Evolutionary conservation across 2,888 invertebrate genomes (phyloP).

Genomic region (Aspidiotus rigidus): DNA sequence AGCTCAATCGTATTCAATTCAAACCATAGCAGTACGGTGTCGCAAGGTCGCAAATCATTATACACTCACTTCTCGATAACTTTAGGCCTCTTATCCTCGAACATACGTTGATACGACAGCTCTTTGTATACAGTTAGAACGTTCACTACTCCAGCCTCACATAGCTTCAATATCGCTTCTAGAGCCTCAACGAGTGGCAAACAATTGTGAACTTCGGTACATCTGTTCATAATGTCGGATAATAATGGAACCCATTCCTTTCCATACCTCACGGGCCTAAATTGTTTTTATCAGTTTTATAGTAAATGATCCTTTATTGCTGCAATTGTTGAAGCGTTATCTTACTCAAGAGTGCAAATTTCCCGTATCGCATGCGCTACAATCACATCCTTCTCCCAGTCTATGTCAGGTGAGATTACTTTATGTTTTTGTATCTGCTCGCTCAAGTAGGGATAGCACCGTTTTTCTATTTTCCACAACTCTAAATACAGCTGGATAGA

Average conservation of each 20-base stretch:
- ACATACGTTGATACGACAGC: conserved; percentile 8
- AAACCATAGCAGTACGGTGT: not conserved
- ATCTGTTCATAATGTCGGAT: conserved; percentile 19
- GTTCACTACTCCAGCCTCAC: conserved; percentile 8
- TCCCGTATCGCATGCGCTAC: conserved; percentile 9
- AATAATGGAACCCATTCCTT: conserved; percentile 20
- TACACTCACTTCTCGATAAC: conserved; percentile 9
- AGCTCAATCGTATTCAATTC: not conserved
- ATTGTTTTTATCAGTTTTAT: not conserved
- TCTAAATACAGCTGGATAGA: conserved; percentile 7
- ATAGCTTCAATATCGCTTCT: conserved; percentile 12
- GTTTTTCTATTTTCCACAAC: conserved; percentile 25
- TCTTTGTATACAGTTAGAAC: conserved; percentile 7
- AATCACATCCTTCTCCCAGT: conserved; percentile 12
- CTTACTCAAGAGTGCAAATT: conserved; percentile 18
- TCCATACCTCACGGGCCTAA: conserved; percentile 10
- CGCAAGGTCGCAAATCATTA: not conserved
- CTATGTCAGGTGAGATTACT: not conserved
- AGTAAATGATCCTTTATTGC: not conserved
- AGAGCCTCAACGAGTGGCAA: conserved; percentile 14
- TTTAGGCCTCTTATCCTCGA: conserved; percentile 12
- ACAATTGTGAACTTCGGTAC: conserved; percentile 6
- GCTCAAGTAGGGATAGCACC: conserved; percentile 17
- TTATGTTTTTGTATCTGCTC: conserved; percentile 12
- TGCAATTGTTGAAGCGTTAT: not conserved